These are phyloP conservation scores for Corythornis cristatus DNA, from an alignment of 2,113 vertebrate genomes.

Conservation along the genomic window DNA sequence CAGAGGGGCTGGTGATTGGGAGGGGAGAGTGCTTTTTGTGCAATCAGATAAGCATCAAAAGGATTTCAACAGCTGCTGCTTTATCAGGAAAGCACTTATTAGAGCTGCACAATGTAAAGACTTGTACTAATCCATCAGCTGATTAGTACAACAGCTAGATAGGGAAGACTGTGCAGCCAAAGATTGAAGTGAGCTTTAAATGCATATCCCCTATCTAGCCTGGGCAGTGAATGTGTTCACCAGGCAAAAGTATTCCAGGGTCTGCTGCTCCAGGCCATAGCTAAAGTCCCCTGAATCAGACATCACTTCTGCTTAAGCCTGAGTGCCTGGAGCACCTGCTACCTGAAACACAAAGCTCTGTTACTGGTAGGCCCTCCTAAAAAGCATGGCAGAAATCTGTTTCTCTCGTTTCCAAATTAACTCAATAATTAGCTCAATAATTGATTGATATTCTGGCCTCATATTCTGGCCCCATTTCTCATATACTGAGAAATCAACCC, in stretches of 20 bases:
- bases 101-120: not conserved
- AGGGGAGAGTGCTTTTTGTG: not conserved
- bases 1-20: not conserved
- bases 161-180: not conserved
- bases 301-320: not conserved
- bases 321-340: not conserved
- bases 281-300: not conserved
- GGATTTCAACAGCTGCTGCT: not conserved
- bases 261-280: not conserved
- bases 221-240: not conserved
- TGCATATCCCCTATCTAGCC: not conserved
- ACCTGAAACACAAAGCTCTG: not conserved
- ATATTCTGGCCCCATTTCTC: not conserved
- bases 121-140: not conserved
- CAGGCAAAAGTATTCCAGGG: not conserved
- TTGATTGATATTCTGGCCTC: not conserved
- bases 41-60: not conserved
- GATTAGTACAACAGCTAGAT: not conserved
- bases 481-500: not conserved
- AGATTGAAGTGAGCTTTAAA: not conserved
- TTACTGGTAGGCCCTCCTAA: not conserved
- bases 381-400: not conserved
- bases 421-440: not conserved
- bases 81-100: not conserved
- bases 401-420: not conserved